phyloP scores from a whole-genome alignment of 2,888 invertebrate genomes.

The Synergus laeviventris region DNA sequence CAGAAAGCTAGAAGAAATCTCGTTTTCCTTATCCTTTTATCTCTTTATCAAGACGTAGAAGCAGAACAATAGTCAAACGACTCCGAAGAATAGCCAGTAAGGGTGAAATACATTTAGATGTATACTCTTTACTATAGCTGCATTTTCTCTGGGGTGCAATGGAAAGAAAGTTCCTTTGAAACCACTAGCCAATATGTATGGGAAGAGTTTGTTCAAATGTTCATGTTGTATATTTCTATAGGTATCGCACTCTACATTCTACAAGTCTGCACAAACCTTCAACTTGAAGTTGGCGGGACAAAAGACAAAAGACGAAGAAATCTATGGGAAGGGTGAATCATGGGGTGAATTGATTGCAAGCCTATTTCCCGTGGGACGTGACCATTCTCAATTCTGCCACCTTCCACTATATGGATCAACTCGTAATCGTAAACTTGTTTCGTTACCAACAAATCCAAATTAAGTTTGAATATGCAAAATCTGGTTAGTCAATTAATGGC shows the following conservation, averaged over 20 bases:
- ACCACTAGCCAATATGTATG: constrained; percentile 27
- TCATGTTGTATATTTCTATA: constrained; percentile 3
- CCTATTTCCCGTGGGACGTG: neutral
- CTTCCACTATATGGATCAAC: constrained; percentile 25
- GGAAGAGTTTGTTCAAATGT: constrained; percentile 13
- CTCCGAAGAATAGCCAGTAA: constrained; percentile 3
- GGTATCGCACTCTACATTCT: neutral
- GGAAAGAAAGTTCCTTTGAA: constrained; percentile 24
- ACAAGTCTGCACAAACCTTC: constrained; percentile 20
- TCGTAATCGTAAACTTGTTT: constrained; percentile 16
- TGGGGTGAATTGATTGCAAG: constrained; percentile 26
- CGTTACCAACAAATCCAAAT: neutral
- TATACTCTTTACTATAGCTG: neutral
- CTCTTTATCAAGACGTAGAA: constrained; percentile 19
- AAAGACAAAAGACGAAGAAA: neutral
- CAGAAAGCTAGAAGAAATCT: neutral
- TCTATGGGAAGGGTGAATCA: constrained; percentile 9
- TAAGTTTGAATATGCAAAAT: neutral
- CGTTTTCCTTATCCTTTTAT: constrained; percentile 6
- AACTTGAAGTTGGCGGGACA: neutral
- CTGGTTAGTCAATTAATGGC: neutral
- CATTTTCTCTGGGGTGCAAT: constrained; percentile 29
- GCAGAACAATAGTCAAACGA: neutral
- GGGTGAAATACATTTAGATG: constrained; percentile 12
- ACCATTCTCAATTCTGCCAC: constrained; percentile 5